Conservation (phyloP, 2,888 invertebrate genomes). For the Trypoxylon attenuatum region DNA sequence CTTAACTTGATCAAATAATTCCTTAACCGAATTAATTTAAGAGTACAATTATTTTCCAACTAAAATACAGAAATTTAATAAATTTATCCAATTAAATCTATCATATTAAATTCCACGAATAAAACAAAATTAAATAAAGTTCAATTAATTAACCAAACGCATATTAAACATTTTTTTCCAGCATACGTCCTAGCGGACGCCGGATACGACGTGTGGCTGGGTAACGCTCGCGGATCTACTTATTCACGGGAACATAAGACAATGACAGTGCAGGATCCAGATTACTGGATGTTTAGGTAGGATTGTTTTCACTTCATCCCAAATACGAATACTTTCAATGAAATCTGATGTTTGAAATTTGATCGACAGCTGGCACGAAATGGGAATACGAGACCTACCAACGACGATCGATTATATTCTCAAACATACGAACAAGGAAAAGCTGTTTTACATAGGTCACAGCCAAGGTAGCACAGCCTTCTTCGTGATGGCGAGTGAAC, state of each 20-base stretch:
- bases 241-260: constrained; percentile 79
- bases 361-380: constrained; percentile 84
- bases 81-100: neutral
- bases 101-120: too few relatives aligned
- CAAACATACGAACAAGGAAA: constrained; percentile 76
- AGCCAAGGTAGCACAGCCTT: constrained; percentile 85
- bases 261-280: constrained; percentile 73
- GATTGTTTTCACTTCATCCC: too few relatives aligned
- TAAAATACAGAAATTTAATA: too few relatives aligned
- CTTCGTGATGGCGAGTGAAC: constrained; percentile 80
- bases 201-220: constrained; percentile 89
- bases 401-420: constrained; percentile 87
- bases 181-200: constrained; percentile 79
- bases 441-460: constrained; percentile 87
- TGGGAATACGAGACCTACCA: constrained; percentile 86
- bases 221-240: constrained; percentile 85
- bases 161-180: constrained; percentile 26
- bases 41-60: too few relatives aligned
- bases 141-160: too few relatives aligned
- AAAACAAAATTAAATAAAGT: too few relatives aligned
- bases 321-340: too few relatives aligned
- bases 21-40: too few relatives aligned
- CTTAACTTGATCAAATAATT: too few relatives aligned
- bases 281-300: constrained; percentile 80
- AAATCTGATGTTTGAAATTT: neutral